Base-by-base conservation (phyloP, 1,140 invertebrate genomes). In the Steinernema khuongi region DNA sequence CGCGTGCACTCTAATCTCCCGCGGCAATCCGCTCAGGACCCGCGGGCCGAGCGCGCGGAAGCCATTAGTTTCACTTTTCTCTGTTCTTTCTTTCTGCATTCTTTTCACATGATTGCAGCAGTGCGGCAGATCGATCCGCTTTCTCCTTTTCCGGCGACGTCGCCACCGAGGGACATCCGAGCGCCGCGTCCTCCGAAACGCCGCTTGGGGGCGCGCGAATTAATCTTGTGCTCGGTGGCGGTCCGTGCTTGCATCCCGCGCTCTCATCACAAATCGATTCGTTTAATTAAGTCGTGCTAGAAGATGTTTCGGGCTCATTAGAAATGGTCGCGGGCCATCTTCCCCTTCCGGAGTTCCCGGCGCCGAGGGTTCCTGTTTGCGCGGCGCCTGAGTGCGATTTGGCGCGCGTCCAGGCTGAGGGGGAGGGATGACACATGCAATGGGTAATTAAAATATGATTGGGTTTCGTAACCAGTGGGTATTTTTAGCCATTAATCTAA, bases 11-110 rank as follows among this genome's bases (percentile, higher is more conserved):
- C 50, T 60, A 60, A 60, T 60, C 50, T 60, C 22, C 11, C 11
- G 22, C 11, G 26, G 22, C 11, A 22, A 60, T 60, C 50, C 50
- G 50, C 50, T 60, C 26, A 60, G 50, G 50, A 60, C 50, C 50
- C 14, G 14, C 14, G 7, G 50, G 14, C 7, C 26, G 11, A 14
- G 4, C 50, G 22, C 4, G 4, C 36, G 36, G 22, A 11, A 60
- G 50, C 50, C 50, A 60, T 60, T 60, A 60, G 50, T 60, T 60
- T 60, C 50, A 60, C 50, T 60, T 60, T 60, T 41, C 36, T 41
- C 36, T 7, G 7, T 41, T 41, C 36, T 11, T n/a, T 41, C 50
- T 60, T 22, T 60, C 36, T 41, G 7, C 7, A 7, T 41, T 41
- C 36, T 41, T 41, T 60, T 60, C 50, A 26, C 50, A 60, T 60